Percentiles rank a stretch among this genome's conserved stretches.
Evolutionary conservation across 2,113 vertebrate genomes (phyloP).

Genomic region (Electrona antarctica): DNA sequence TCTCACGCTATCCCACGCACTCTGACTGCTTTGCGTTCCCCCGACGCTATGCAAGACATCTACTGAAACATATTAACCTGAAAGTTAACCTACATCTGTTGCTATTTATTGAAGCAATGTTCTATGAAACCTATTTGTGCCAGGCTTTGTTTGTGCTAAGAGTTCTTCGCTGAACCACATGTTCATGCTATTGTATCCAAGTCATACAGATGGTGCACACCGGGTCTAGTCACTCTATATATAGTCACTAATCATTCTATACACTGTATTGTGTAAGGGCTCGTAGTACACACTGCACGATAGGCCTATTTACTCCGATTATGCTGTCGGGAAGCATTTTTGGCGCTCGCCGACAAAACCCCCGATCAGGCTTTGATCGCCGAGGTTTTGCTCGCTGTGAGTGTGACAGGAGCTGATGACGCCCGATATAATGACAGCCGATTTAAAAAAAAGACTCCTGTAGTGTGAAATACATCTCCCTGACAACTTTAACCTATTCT

Average conservation of each 20-base stretch:
- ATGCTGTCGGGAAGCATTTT: not conserved
- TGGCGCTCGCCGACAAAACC: too few relatives aligned
- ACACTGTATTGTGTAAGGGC: slow-evolving; percentile 43
- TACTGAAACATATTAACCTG: slow-evolving; percentile 4
- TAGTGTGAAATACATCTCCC: too few relatives aligned
- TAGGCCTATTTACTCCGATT: not conserved
- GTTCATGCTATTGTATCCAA: slow-evolving; percentile 20
- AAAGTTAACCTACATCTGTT: not conserved
- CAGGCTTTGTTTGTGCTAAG: not conserved
- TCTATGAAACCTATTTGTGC: slow-evolving; percentile 4
- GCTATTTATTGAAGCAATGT: slow-evolving; percentile 1
- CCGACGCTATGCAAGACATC: slow-evolving; percentile 32
- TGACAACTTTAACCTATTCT: too few relatives aligned
- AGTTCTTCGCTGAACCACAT: not conserved
- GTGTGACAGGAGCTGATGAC: too few relatives aligned
- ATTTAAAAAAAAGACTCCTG: too few relatives aligned
- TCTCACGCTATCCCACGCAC: slow-evolving; percentile 40
- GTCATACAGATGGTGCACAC: slow-evolving; percentile 26
- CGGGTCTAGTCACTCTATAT: slow-evolving; percentile 14
- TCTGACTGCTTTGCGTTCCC: slow-evolving; percentile 13
- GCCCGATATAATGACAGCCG: too few relatives aligned
- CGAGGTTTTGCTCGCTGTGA: too few relatives aligned
- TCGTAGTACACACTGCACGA: slow-evolving; percentile 38
- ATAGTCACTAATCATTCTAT: slow-evolving; percentile 23
- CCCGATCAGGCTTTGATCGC: not conserved